Evolutionary conservation across 37 sponge, comb jelly and placozoan species (phyloP).

Genomic region (Beroe ovata): DNA sequence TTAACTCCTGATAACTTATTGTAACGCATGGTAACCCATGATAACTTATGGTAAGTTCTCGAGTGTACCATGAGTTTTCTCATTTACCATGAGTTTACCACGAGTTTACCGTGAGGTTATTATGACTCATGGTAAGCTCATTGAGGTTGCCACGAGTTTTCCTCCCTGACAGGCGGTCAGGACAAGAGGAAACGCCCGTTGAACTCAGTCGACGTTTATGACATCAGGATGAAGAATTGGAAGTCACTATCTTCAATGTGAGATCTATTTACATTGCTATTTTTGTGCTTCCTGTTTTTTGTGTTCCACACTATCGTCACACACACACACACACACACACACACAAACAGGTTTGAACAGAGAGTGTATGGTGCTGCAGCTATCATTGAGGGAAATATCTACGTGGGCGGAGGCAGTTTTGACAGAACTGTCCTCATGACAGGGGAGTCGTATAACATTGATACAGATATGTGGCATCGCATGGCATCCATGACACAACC

Average conservation of each 20-base stretch:
- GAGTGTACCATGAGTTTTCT: no score
- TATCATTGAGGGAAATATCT: constrained; percentile 63
- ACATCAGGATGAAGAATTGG: constrained; percentile 65
- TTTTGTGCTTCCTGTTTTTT: no score
- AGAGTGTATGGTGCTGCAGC: constrained; percentile 59
- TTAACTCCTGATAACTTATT: no score
- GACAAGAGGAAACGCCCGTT: constrained; percentile 67
- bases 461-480: constrained; percentile 40
- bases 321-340: no score
- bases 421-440: constrained; percentile 51
- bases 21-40: no score
- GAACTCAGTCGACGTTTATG: constrained; percentile 61
- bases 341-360: constrained; percentile 51
- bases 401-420: constrained; percentile 59
- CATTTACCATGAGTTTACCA: no score
- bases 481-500: constrained; percentile 44
- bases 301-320: no score
- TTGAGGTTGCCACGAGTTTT: no score
- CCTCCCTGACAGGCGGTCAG: constrained; percentile 25
- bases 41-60: no score
- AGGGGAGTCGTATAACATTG: constrained; percentile 47
- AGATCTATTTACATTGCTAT: no score
- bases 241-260: constrained; percentile 40
- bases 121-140: no score
- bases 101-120: no score